Percentiles rank a stretch among this genome's conserved stretches.
Evolutionary conservation across 2,888 invertebrate genomes (phyloP).

Genomic region (Pollenia labialis): DNA sequence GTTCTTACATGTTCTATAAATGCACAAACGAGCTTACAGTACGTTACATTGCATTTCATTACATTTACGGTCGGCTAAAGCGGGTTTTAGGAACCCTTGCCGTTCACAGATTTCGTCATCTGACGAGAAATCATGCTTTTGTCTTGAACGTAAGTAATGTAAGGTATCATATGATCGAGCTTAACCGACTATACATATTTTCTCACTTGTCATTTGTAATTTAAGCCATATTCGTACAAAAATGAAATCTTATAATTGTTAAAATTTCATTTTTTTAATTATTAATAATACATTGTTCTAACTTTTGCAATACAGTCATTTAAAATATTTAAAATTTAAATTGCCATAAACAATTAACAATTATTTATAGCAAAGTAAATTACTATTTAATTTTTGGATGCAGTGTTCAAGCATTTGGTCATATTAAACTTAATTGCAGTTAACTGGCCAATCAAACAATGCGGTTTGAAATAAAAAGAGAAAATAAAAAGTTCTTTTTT

Average conservation of each 20-base stretch:
- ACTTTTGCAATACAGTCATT: not conserved
- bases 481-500: not conserved
- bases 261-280: not conserved
- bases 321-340: not conserved
- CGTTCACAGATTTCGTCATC: too few relatives aligned
- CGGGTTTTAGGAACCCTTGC: too few relatives aligned
- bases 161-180: too few relatives aligned
- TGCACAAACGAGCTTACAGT: too few relatives aligned
- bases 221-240: not conserved
- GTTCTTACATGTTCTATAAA: too few relatives aligned
- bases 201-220: too few relatives aligned
- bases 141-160: too few relatives aligned
- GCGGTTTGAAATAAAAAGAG: conserved; percentile 11
- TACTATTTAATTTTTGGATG: not conserved
- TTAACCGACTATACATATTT: too few relatives aligned
- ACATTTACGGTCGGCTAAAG: too few relatives aligned
- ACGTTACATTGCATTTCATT: too few relatives aligned
- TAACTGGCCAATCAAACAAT: conserved; percentile 50
- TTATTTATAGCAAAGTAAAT: not conserved
- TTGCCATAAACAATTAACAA: conserved; percentile 15
- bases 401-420: conserved; percentile 1
- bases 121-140: too few relatives aligned
- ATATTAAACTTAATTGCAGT: conserved; percentile 44
- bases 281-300: not conserved
- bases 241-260: not conserved